Evolutionary conservation across 2,113 vertebrate species (phyloP).

Genomic region (Anser brachyrhynchus): DNA sequence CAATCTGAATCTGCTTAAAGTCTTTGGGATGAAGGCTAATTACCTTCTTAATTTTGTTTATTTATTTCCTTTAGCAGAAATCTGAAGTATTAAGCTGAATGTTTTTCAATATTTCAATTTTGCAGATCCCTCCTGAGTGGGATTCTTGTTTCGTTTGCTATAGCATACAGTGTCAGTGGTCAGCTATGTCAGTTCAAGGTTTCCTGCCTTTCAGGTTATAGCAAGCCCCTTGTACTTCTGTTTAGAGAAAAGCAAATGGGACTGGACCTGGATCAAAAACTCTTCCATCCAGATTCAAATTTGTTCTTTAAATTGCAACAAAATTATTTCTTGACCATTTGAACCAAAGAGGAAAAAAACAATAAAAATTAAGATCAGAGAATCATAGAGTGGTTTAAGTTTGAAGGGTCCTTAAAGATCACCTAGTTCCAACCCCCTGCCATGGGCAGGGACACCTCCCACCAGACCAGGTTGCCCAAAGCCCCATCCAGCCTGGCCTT

Average conservation of each 20-base stretch:
- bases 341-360: neutral
- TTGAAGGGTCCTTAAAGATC: too few species aligned
- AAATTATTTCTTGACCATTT: neutral
- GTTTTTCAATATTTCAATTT: neutral
- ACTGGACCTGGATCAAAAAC: neutral
- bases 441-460: too few species aligned
- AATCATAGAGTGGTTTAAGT: too few species aligned
- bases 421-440: too few species aligned
- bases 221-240: neutral
- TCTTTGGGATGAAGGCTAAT: neutral
- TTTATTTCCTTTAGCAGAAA: conserved; percentile 7
- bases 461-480: too few species aligned
- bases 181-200: neutral
- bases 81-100: neutral
- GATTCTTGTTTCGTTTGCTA: neutral
- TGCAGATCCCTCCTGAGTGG: neutral
- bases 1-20: conserved; percentile 1
- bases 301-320: neutral
- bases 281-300: neutral
- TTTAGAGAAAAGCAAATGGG: neutral
- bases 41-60: neutral
- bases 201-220: neutral
- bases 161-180: neutral
- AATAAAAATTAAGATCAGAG: neutral
- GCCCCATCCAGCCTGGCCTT: too few species aligned